Conservation (phyloP, 2,113 vertebrate genomes). For the Dromas ardeola region DNA sequence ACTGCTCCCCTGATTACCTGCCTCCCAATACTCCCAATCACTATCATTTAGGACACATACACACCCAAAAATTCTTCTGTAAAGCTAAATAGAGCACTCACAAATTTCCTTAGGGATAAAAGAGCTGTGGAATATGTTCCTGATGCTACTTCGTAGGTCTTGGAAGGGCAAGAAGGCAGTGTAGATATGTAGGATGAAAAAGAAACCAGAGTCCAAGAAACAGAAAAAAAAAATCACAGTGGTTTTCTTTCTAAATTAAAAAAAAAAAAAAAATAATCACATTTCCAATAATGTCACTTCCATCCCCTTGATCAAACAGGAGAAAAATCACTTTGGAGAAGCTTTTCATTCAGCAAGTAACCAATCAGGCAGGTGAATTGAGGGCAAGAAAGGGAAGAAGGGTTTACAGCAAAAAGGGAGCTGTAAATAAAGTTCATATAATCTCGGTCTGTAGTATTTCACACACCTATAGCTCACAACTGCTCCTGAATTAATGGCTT, state of each 20-base stretch:
- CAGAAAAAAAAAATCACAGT: neutral
- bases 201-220: neutral
- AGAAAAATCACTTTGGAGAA: neutral
- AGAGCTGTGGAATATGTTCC: neutral
- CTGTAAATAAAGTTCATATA: neutral
- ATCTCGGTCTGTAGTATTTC: neutral
- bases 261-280: neutral
- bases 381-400: neutral
- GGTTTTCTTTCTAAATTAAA: neutral
- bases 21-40: neutral
- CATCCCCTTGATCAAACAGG: neutral
- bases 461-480: neutral
- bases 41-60: neutral
- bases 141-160: neutral
- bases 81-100: neutral
- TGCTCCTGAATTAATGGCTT: neutral
- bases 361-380: neutral
- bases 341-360: slow-evolving; percentile 3
- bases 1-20: neutral
- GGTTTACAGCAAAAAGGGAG: neutral
- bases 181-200: neutral
- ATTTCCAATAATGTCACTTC: neutral
- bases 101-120: neutral
- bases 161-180: neutral
- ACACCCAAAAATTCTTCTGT: neutral